phyloP scores from a whole-genome alignment of 1,140 invertebrate species.

The Apis florea region DNA sequence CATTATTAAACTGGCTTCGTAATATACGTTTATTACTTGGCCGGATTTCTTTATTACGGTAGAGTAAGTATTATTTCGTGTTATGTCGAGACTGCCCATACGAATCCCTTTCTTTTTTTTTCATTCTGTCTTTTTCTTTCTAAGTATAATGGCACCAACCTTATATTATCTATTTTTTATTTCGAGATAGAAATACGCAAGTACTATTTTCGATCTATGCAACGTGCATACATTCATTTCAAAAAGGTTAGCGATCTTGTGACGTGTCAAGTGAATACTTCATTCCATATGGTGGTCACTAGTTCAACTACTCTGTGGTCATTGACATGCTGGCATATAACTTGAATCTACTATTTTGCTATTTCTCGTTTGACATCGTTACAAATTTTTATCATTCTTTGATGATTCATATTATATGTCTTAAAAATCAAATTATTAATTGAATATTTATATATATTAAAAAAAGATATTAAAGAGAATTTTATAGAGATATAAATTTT shows the following conservation, averaged over 20 bases:
- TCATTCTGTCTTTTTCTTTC: background rate
- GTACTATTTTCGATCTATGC: slow-evolving; percentile 15
- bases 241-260: slow-evolving; percentile 77
- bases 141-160: slow-evolving; percentile 17
- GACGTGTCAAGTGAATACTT: slow-evolving; percentile 78
- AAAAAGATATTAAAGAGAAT: background rate
- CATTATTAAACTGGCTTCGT: slow-evolving; percentile 76
- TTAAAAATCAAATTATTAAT: background rate
- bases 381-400: background rate
- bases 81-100: slow-evolving; percentile 24
- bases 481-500: background rate
- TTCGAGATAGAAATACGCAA: slow-evolving; percentile 18
- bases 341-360: slow-evolving; percentile 35
- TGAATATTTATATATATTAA: background rate
- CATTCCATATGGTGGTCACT: slow-evolving; percentile 79
- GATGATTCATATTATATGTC: background rate
- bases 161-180: background rate
- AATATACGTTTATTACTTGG: slow-evolving; percentile 71
- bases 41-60: slow-evolving; percentile 76
- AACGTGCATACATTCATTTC: slow-evolving; percentile 30
- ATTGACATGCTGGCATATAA: slow-evolving; percentile 75
- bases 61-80: slow-evolving; percentile 71
- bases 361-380: slow-evolving; percentile 1
- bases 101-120: background rate
- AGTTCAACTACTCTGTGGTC: slow-evolving; percentile 69